Evolutionary conservation across 53 echinoderm and acorn worm species (phyloP).

Genomic region (Patiria pectinifera): DNA sequence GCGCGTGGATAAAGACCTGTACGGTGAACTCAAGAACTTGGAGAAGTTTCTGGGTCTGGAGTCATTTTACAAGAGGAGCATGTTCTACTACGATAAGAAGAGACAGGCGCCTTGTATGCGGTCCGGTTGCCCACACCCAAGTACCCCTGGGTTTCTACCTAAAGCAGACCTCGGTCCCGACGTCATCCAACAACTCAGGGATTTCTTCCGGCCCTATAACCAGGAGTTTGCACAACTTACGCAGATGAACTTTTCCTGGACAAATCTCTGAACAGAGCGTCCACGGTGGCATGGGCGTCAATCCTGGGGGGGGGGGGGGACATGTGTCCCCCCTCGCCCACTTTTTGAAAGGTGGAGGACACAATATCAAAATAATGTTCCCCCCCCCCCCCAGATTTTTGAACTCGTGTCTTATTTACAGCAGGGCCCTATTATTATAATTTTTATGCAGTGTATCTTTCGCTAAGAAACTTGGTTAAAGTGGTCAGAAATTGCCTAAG

Average conservation of each 20-base stretch:
- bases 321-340: too few species aligned
- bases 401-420: too few species aligned
- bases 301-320: too few species aligned
- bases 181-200: conserved; percentile 36
- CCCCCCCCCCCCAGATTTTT: too few species aligned
- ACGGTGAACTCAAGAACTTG: conserved; percentile 64
- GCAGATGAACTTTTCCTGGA: conserved; percentile 57
- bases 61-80: conserved; percentile 63
- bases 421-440: too few species aligned
- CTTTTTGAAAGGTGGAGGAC: too few species aligned
- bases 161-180: conserved; percentile 29
- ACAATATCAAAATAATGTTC: too few species aligned
- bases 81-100: conserved; percentile 67
- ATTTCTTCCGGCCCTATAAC: conserved; percentile 66
- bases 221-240: conserved; percentile 39
- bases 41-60: conserved; percentile 78
- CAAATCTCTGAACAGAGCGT: conserved; percentile 4
- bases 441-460: too few species aligned
- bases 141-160: conserved; percentile 26
- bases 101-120: conserved; percentile 67
- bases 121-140: background rate
- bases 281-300: too few species aligned
- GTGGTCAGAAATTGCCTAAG: too few species aligned
- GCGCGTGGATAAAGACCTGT: conserved; percentile 62
- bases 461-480: too few species aligned